These are phyloP conservation scores for Entomobrya proxima DNA, from an alignment of 2,888 invertebrate genomes.

Conservation along the genomic window DNA sequence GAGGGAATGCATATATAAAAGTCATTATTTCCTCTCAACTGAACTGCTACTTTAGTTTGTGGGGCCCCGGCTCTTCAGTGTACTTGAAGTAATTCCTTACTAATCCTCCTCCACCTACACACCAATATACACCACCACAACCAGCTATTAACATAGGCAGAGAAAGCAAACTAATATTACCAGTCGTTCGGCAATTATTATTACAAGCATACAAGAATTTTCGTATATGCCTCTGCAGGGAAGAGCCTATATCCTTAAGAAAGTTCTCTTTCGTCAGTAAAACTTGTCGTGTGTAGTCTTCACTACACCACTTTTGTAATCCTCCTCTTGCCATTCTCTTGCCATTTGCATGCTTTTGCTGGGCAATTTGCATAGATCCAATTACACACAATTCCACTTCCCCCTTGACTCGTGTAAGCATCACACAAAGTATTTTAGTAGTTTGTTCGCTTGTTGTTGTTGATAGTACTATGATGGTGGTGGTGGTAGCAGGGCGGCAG, in stretches of 20 bases:
- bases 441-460: too few species aligned
- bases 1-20: constrained; percentile 10
- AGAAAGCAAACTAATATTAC: too few species aligned
- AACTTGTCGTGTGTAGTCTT: too few species aligned
- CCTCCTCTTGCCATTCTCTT: background rate
- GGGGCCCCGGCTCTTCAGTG: background rate
- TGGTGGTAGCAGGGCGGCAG: background rate
- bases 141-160: background rate
- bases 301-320: background rate
- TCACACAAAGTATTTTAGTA: background rate
- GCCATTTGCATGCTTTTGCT: background rate
- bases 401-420: background rate
- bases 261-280: too few species aligned
- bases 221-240: too few species aligned
- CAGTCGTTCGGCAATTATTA: too few species aligned
- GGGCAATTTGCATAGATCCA: constrained; percentile 25
- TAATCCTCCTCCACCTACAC: constrained; percentile 16
- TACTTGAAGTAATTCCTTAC: background rate
- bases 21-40: constrained; percentile 22
- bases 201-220: background rate
- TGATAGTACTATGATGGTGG: background rate
- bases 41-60: constrained; percentile 12
- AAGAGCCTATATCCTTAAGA: too few species aligned
- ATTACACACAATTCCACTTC: constrained; percentile 36
- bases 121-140: background rate